Percentiles rank a stretch among this genome's conserved stretches.
Conservation (phyloP, 2,888 invertebrate genomes). For the Sarcophaga caerulescens region DNA sequence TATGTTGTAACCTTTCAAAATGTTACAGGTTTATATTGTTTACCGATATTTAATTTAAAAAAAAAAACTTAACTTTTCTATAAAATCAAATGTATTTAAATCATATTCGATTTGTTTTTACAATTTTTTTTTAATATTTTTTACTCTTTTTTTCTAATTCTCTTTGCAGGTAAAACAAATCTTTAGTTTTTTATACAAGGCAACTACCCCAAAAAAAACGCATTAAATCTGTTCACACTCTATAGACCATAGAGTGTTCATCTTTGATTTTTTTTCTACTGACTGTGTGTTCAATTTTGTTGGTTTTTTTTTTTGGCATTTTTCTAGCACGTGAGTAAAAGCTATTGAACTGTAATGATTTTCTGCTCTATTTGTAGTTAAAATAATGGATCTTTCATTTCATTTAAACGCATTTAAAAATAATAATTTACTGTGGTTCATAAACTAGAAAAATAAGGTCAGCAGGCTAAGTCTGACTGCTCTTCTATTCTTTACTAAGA, state of each 20-base stretch:
- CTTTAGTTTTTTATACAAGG: background rate
- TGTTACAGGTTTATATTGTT: no score
- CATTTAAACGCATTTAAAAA: slow-evolving; percentile 25
- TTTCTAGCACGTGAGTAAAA: slow-evolving; percentile 63
- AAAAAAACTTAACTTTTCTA: no score
- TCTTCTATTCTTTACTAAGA: no score
- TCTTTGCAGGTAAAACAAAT: slow-evolving; percentile 62
- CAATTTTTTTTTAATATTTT: slow-evolving; percentile 17
- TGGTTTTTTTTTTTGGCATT: background rate
- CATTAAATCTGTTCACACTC: background rate
- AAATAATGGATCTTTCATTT: slow-evolving; percentile 14
- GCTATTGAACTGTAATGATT: slow-evolving; percentile 57
- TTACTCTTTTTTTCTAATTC: slow-evolving; percentile 2
- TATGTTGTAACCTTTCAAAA: no score
- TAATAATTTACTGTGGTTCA: no score
- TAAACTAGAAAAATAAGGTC: no score
- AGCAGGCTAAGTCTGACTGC: no score
- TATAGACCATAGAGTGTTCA: background rate
- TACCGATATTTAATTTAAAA: no score
- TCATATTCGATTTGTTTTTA: slow-evolving; percentile 21
- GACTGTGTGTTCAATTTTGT: background rate
- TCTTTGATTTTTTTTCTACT: background rate
- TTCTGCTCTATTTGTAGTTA: slow-evolving; percentile 56
- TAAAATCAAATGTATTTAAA: background rate
- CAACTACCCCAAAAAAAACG: slow-evolving; percentile 18